Conservation (phyloP, 2,113 vertebrate species). For the Acrocephalus arundinaceus region DNA sequence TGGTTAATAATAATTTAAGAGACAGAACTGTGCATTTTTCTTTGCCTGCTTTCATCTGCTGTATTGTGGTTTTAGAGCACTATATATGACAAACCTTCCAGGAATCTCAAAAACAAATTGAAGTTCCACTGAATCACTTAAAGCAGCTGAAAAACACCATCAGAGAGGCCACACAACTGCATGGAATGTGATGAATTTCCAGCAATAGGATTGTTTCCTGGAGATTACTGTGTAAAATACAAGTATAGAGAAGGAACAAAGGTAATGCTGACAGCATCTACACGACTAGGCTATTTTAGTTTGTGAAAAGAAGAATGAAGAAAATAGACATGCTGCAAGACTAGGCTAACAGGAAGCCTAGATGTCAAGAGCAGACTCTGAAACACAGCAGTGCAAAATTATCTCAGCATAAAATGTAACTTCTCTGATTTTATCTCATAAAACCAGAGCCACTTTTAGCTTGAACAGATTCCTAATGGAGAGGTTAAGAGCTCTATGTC, state of each 20-base stretch:
- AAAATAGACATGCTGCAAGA: not conserved
- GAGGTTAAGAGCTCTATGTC: not conserved
- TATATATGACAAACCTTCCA: slow-evolving; percentile 46
- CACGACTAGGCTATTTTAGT: slow-evolving; percentile 12
- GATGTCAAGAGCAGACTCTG: not conserved
- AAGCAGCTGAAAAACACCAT: not conserved
- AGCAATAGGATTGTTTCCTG: slow-evolving; percentile 46
- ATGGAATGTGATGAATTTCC: slow-evolving; percentile 34
- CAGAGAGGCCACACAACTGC: not conserved
- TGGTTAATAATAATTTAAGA: not conserved
- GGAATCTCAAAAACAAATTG: slow-evolving; percentile 42
- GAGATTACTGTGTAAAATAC: slow-evolving; percentile 19
- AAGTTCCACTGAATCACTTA: slow-evolving; percentile 23
- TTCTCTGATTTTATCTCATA: not conserved
- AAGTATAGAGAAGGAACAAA: slow-evolving; percentile 6
- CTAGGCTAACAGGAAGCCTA: not conserved
- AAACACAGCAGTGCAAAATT: slow-evolving; percentile 21
- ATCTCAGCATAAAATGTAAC: not conserved
- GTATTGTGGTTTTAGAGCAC: not conserved
- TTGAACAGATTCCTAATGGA: not conserved
- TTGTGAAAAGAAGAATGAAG: slow-evolving; percentile 31
- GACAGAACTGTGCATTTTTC: not conserved
- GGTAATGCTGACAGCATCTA: slow-evolving; percentile 7
- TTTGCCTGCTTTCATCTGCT: not conserved
- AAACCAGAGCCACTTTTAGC: not conserved